Percentiles rank a stretch among this genome's conserved stretches.
Conservation (phyloP, 2,888 invertebrate genomes). For the Brachylomia viminalis region DNA sequence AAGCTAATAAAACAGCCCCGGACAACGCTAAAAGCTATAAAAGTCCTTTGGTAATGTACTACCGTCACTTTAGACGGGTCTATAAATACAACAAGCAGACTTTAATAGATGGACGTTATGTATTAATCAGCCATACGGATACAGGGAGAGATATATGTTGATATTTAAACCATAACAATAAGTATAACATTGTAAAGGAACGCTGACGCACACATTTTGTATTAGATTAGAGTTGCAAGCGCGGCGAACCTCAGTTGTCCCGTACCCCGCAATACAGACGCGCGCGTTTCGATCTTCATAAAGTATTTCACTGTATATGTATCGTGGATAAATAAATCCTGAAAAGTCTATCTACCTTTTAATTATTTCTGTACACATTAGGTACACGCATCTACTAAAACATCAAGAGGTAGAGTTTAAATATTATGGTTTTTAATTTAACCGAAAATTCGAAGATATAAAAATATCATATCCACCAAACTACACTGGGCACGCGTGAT, state of each 20-base stretch:
- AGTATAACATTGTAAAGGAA: too few species aligned
- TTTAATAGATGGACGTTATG: conserved; percentile 22
- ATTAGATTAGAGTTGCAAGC: too few species aligned
- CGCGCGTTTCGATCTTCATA: too few species aligned
- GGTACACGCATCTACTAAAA: too few species aligned
- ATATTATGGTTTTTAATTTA: background rate
- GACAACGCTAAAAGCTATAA: conserved; percentile 42
- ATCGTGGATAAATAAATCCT: too few species aligned
- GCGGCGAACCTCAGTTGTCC: too few species aligned
- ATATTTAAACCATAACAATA: conserved; percentile 1
- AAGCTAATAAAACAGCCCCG: conserved; percentile 27
- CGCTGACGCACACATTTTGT: too few species aligned
- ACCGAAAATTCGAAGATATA: background rate
- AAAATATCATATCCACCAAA: background rate
- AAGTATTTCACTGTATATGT: too few species aligned
- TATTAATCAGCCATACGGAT: conserved; percentile 19
- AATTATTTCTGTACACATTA: too few species aligned
- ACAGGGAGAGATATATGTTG: background rate
- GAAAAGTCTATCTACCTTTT: too few species aligned
- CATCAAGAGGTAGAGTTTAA: background rate
- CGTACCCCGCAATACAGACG: too few species aligned
- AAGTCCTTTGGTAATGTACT: conserved; percentile 22
- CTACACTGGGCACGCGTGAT: too few species aligned
- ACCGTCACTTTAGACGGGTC: conserved; percentile 12
- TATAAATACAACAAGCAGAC: conserved; percentile 26